A percentile compares a stretch with the other conserved stretches of the same genome.
Conservation (phyloP, 2,888 invertebrate genomes). For the Mythimna ferrago region DNA sequence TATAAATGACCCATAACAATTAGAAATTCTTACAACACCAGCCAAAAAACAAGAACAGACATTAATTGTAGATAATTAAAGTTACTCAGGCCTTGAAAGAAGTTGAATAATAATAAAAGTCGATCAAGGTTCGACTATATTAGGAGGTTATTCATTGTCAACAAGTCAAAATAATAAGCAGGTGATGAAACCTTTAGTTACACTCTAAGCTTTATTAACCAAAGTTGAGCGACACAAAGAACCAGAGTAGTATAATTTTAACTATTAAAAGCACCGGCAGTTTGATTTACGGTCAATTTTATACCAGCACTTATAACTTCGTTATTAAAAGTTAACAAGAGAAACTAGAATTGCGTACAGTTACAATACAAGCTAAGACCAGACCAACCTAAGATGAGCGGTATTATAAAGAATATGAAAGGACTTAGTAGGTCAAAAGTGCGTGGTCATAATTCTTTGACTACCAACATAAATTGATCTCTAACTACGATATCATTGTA, state of each 20-base stretch:
- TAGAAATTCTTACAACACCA: not conserved
- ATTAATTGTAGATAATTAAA: not conserved
- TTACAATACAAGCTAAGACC: constrained; percentile 72
- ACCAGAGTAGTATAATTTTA: constrained; percentile 27
- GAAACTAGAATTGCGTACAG: constrained; percentile 73
- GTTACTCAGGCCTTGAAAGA: constrained; percentile 17
- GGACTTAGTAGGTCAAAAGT: constrained; percentile 72
- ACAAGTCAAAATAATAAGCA: constrained; percentile 35
- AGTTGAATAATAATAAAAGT: constrained; percentile 31
- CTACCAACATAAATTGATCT: constrained; percentile 70
- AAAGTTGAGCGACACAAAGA: constrained; percentile 6
- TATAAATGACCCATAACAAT: not conserved
- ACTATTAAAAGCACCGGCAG: constrained; percentile 31
- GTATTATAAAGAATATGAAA: constrained; percentile 69
- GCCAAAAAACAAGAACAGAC: not conserved
- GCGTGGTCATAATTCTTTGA: constrained; percentile 72
- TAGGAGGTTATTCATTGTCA: constrained; percentile 45
- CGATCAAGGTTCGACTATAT: constrained; percentile 32
- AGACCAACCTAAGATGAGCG: constrained; percentile 72
- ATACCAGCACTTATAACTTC: constrained; percentile 33
- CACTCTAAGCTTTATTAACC: constrained; percentile 6
- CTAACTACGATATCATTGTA: constrained; percentile 58
- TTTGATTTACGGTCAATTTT: constrained; percentile 51
- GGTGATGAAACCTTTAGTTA: constrained; percentile 33
- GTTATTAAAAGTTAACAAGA: constrained; percentile 80